Evolutionary conservation across 2,888 invertebrate species (phyloP), one percentile per base, ranked within the genome.

Genomic region (Frankliniella intonsa): DNA sequence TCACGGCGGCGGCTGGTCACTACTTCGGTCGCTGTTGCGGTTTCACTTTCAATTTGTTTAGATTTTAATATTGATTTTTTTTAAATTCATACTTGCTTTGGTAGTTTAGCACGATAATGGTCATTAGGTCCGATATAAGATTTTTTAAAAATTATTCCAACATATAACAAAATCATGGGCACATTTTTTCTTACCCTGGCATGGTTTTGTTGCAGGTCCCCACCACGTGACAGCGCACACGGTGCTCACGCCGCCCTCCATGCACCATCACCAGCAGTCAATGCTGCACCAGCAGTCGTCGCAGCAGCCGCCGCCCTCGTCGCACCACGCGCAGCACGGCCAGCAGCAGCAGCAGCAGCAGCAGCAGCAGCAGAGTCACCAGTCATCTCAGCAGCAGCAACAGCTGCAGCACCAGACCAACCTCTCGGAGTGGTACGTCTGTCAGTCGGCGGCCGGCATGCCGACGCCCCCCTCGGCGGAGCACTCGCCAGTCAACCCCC

Each of bases 371-470:
- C 86, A 88, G 80, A 86, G 88, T 81, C 88, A 88, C 86, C 88
- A 86, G 85, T 87, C 88, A 85, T 87, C 87, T 83, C 86, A 85
- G 17, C 62, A 62, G 62, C 62, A 86, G 88, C 88, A 88, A 86
- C 88, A 76, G 69, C 69, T 25, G 82, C 88, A 87, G 84, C 88
- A 88, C 84, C 85, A 85, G 84, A 90, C 93, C n/a, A 93, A 94
- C 87, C 87, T 93, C 84, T 91, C 91, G 86, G 95, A 95, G 85
- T 93, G 95, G 91, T 95, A 95, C 88, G 93, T 95, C 82, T 94
- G 95, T 85, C 95, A 95, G 87, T 76, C 69, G 9, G 69, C 62
- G 17, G 62, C 62, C 11, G 62, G 69, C 10, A 76, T 76, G 69
- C 69, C 69, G 25, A 76, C 69, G 25, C 69, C 69, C 11, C 69